A percentile compares a stretch with the other conserved stretches of the same genome.
These are phyloP conservation scores for Bicyclus anynana DNA, from an alignment of 1,140 invertebrate genomes.

Conservation along the genomic window DNA sequence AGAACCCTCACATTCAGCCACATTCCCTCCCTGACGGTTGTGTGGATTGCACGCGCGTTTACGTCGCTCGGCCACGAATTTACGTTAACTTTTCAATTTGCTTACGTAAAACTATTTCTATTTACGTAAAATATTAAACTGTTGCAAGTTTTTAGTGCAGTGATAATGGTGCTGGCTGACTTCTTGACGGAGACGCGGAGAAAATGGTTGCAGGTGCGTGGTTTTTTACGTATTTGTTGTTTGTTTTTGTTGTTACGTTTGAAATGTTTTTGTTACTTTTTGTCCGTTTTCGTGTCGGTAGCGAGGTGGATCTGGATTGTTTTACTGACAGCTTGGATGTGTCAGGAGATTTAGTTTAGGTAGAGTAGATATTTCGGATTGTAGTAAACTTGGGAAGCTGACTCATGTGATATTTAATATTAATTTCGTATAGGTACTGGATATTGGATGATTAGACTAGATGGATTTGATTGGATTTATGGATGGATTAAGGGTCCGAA, in stretches of 20 bases:
- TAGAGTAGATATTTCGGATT: too few species aligned
- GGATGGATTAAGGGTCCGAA: too few species aligned
- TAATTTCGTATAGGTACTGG: too few species aligned
- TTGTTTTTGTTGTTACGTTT: background rate
- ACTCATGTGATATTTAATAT: too few species aligned
- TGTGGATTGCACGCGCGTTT: background rate
- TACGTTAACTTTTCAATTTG: background rate
- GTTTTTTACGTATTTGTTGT: background rate
- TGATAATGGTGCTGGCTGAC: conserved; percentile 58
- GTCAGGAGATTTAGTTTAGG: too few species aligned
- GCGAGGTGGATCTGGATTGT: background rate
- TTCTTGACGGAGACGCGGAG: conserved; percentile 60
- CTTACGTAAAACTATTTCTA: background rate
- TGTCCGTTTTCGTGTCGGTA: background rate
- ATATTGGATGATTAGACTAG: too few species aligned
- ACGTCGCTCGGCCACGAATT: background rate
- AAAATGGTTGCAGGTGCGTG: conserved; percentile 63
- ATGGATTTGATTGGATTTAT: too few species aligned
- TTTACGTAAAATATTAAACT: conserved; percentile 4
- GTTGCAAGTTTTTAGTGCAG: conserved; percentile 20
- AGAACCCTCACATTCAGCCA: background rate
- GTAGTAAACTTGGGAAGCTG: too few species aligned
- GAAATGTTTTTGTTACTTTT: background rate
- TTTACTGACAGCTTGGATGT: background rate
- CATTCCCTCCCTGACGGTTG: conserved; percentile 31